Conservation (phyloP, 2,888 invertebrate species). For the Polyploca ridens region DNA sequence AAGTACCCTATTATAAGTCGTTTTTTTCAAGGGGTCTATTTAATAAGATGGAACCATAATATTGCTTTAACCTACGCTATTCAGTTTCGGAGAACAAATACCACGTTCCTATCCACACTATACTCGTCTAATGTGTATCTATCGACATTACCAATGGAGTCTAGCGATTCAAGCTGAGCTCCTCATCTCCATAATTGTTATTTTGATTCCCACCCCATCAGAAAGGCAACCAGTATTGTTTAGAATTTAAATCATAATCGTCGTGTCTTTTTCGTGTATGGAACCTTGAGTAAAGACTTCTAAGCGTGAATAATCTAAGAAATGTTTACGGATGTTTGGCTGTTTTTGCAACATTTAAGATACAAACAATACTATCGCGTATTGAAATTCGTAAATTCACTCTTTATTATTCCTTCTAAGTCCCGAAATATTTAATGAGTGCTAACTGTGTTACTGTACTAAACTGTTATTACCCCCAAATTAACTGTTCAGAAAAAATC, state of each 20-base stretch:
- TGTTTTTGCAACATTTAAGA: constrained; percentile 26
- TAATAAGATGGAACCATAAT: background rate
- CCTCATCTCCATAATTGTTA: constrained; percentile 47
- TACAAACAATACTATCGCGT: background rate
- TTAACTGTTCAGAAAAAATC: constrained; percentile 20
- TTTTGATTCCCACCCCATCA: constrained; percentile 41
- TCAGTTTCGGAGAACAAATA: background rate
- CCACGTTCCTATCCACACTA: constrained; percentile 5
- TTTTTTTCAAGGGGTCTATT: no score
- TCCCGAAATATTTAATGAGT: background rate
- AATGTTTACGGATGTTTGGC: constrained; percentile 31
- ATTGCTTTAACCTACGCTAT: background rate
- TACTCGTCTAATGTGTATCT: constrained; percentile 21
- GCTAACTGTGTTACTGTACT: background rate
- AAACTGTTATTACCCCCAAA: constrained; percentile 8
- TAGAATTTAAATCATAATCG: background rate
- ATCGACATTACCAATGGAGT: constrained; percentile 25
- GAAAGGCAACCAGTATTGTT: background rate
- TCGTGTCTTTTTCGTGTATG: constrained; percentile 20
- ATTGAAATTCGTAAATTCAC: background rate
- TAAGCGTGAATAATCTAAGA: constrained; percentile 25
- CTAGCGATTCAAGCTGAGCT: constrained; percentile 26
- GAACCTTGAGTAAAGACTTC: constrained; percentile 27
- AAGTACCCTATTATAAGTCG: no score
- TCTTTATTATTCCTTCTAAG: background rate